Conservation (phyloP, 2,113 vertebrate species). For the Turnix velox region DNA sequence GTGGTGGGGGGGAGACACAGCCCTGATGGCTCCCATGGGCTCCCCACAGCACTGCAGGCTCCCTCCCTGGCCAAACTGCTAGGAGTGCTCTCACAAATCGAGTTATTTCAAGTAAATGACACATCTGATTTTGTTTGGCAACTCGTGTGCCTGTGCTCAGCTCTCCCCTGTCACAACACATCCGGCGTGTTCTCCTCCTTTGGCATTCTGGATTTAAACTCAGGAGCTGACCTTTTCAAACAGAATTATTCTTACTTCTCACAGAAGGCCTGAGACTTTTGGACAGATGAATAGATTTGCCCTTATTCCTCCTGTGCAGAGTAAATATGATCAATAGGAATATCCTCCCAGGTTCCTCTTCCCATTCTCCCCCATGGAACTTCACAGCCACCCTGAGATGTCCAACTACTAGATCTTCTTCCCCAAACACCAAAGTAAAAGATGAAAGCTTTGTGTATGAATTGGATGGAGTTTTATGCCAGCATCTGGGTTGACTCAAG, state of each 20-base stretch:
- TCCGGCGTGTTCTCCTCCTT: fast-evolving
- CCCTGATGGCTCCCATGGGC: too few relatives aligned
- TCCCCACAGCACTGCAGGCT: fast-evolving
- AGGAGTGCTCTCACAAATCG: not conserved
- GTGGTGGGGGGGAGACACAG: fast-evolving
- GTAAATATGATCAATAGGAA: not conserved
- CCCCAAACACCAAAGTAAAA: not conserved
- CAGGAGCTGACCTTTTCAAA: not conserved
- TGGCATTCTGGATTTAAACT: not conserved
- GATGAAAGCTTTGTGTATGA: not conserved
- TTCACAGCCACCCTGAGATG: not conserved
- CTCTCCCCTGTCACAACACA: not conserved
- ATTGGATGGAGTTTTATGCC: not conserved
- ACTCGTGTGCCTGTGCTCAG: fast-evolving
- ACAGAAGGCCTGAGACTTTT: not conserved
- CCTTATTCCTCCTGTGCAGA: not conserved
- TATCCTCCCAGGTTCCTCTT: not conserved
- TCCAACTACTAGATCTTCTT: not conserved
- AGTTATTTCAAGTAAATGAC: not conserved
- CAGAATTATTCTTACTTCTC: not conserved
- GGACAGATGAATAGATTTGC: not conserved
- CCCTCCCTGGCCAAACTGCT: not conserved
- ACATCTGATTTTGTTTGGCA: not conserved
- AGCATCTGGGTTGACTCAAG: not conserved
- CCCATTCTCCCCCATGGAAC: fast-evolving